phyloP scores from a whole-genome alignment of 2,888 invertebrate species.

The Torymus auratus region DNA sequence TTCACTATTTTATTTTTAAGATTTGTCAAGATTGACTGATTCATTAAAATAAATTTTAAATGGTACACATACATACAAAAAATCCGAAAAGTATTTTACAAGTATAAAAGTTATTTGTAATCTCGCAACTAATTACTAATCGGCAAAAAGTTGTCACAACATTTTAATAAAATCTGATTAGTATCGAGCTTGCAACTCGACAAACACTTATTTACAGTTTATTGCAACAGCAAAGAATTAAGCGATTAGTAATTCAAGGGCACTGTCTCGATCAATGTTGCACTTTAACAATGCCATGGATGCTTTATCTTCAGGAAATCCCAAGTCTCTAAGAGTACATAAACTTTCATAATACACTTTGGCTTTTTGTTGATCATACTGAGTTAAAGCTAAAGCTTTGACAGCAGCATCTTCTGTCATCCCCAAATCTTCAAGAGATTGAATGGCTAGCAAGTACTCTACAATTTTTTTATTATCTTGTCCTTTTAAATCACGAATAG shows the following conservation, averaged over 20 bases:
- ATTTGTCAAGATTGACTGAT: slow-evolving; percentile 18
- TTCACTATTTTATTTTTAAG: slow-evolving; percentile 29
- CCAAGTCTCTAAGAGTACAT: slow-evolving; percentile 87
- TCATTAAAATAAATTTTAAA: slow-evolving; percentile 48
- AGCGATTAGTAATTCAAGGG: slow-evolving; percentile 88
- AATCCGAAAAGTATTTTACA: slow-evolving; percentile 54
- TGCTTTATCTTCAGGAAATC: slow-evolving; percentile 87
- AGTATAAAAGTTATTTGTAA: slow-evolving; percentile 53
- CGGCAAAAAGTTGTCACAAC: slow-evolving; percentile 53
- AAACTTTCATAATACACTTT: slow-evolving; percentile 78
- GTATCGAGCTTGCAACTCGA: slow-evolving; percentile 21
- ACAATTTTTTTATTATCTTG: slow-evolving; percentile 92
- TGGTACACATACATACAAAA: slow-evolving; percentile 45
- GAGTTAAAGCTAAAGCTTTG: slow-evolving; percentile 76
- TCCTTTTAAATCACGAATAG: slow-evolving; percentile 85
- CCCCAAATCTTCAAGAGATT: slow-evolving; percentile 77
- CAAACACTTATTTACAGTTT: slow-evolving; percentile 58
- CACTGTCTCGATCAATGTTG: slow-evolving; percentile 90
- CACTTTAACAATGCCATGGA: slow-evolving; percentile 86
- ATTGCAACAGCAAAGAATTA: slow-evolving; percentile 75
- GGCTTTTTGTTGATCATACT: slow-evolving; percentile 76
- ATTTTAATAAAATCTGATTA: slow-evolving; percentile 56
- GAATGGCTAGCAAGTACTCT: slow-evolving; percentile 86
- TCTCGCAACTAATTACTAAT: slow-evolving; percentile 49
- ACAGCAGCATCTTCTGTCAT: slow-evolving; percentile 77